Conservation (phyloP, 2,797 vertebrate genomes). For the Pseudochirops corinnae region DNA sequence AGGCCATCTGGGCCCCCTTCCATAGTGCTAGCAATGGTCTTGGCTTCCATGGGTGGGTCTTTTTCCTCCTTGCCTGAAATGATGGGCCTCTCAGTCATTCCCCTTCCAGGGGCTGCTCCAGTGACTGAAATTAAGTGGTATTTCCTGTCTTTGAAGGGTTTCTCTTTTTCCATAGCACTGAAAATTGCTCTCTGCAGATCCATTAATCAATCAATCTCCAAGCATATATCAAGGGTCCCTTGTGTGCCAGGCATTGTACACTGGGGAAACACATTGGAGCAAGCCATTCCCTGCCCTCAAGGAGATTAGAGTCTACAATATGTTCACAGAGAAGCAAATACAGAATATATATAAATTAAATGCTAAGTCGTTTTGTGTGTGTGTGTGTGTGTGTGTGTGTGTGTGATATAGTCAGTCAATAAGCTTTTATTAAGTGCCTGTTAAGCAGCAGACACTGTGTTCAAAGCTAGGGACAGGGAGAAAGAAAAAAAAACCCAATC, state of each 20-base stretch:
- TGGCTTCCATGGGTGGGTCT: neutral
- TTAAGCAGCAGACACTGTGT: neutral
- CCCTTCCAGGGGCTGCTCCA: neutral
- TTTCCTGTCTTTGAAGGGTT: constrained; percentile 3
- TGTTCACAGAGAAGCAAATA: neutral
- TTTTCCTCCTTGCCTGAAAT: neutral
- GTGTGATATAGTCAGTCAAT: neutral
- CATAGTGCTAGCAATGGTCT: neutral
- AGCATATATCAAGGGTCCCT: neutral
- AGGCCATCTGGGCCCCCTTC: neutral
- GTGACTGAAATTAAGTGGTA: neutral
- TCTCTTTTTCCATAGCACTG: neutral
- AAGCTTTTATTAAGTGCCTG: neutral
- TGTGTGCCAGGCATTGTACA: neutral
- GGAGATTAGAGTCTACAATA: neutral
- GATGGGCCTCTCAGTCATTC: neutral
- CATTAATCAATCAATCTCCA: neutral
- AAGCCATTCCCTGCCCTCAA: neutral
- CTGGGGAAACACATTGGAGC: neutral
- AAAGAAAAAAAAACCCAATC: neutral
- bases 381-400: neutral
- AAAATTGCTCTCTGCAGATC: neutral
- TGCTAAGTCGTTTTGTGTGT: neutral
- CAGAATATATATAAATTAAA: neutral
- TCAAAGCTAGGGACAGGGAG: neutral